Evolutionary conservation across 1,140 invertebrate genomes (phyloP).

Genomic region (Ostrea denselamellosa): DNA sequence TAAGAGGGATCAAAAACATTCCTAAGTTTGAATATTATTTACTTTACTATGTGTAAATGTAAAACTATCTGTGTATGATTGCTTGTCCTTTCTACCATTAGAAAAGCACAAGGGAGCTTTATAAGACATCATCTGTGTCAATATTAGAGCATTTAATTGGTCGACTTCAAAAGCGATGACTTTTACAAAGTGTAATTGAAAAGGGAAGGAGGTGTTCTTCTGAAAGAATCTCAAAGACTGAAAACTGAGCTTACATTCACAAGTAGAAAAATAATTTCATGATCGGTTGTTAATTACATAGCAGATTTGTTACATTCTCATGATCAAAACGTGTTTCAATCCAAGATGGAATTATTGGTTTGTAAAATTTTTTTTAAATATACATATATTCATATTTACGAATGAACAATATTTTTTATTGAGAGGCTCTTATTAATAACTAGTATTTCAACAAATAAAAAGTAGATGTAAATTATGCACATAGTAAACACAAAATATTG

Average conservation of each 20-base stretch:
- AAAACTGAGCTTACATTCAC: neutral
- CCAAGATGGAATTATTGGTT: neutral
- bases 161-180: conserved; percentile 25
- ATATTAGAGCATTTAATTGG: conserved; percentile 33
- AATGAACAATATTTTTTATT: neutral
- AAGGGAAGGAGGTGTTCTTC: conserved; percentile 14
- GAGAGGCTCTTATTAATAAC: neutral
- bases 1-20: conserved; percentile 19
- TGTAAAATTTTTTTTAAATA: neutral
- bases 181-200: neutral
- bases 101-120: neutral
- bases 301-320: neutral
- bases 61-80: neutral
- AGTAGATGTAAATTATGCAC: neutral
- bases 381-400: neutral
- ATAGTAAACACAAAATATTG: conserved; percentile 35
- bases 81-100: conserved; percentile 13
- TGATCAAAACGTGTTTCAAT: neutral
- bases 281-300: neutral
- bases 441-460: neutral
- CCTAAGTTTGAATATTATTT: neutral
- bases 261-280: neutral
- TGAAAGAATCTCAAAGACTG: neutral
- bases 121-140: conserved; percentile 20
- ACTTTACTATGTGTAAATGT: neutral